Evolutionary conservation across 2,113 vertebrate genomes (phyloP), one percentile per base, ranked within the genome.

Genomic region (Micronycteris hirsuta): DNA sequence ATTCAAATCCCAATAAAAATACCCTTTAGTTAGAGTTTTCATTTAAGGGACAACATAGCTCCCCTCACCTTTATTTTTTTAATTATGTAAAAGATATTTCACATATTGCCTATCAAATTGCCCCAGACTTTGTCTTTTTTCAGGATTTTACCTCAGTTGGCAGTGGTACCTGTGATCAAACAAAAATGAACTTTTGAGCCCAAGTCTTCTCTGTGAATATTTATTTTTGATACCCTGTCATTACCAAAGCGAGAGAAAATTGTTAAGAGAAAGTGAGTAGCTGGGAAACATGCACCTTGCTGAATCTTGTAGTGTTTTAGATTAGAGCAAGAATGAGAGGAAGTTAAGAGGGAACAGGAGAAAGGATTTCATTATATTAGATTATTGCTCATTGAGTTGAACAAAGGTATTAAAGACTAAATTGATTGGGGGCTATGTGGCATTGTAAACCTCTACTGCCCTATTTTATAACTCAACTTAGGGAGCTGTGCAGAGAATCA

Each of bases 231-330:
- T 73, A 20, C 84, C 67, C 28, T 63, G 15, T 83, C 43, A 58
- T 94, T 89, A 89, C 56, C 81, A 93, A 94, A 96, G 45, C 52
- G 95, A 91, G 65, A 43, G 65, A 54, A 95, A 61, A 54, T 78
- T 81, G 19, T 65, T 82, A 38, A 87, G 74, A 92, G 71, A 93
- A 92, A 73, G 28, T 68, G 22, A 93, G 7, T 90, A 56, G 16
- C 58, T 92, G 36, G 28, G 38, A 80, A 83, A 58, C 70, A 71
- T 19, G 17, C 56, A 73, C 45, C 7, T 65, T 80, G 26, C 24
- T 61, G 49, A 81, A 67, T 91, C 43, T 81, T 82, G 28, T 65
- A 41, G 24, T 67, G 58, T 92, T 89, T 91, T 71, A 80, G 54
- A 74, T 56, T 67, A 36, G 45, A 73, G 68, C 33, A 91, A 86